Conservation (phyloP, 2,113 vertebrate genomes). For the Caranx ignobilis region DNA sequence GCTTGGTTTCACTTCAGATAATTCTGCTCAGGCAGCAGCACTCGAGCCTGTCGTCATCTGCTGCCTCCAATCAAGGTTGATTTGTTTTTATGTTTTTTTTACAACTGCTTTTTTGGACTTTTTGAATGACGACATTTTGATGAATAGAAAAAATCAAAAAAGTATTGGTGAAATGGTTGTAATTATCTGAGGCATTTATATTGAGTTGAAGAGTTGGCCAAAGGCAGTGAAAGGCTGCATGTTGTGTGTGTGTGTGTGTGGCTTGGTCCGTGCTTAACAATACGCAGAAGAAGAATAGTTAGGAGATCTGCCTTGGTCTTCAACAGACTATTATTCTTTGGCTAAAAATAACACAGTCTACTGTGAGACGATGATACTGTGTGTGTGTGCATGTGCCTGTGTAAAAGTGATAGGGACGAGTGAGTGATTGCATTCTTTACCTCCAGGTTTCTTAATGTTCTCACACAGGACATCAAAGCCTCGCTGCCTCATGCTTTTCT, state of each 20-base stretch:
- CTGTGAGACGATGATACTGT: neutral
- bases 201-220: conserved; percentile 19
- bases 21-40: conserved; percentile 20
- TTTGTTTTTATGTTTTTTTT: neutral
- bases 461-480: neutral
- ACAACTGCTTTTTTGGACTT: neutral
- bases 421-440: neutral
- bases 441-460: conserved; percentile 11
- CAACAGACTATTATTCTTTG: conserved; percentile 19
- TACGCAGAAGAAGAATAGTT: conserved; percentile 20
- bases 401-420: neutral
- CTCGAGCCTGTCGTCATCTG: conserved; percentile 30
- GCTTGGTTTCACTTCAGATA: conserved; percentile 36
- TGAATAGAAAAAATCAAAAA: conserved; percentile 1
- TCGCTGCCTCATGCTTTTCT: neutral
- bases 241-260: conserved; percentile 2
- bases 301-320: conserved; percentile 19
- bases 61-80: conserved; percentile 22
- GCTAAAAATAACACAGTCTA: conserved; percentile 31
- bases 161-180: conserved; percentile 29
- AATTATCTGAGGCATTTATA: conserved; percentile 23
- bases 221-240: conserved; percentile 4
- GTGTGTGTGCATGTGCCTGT: conserved; percentile 7
- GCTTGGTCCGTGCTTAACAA: conserved; percentile 13
- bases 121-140: neutral